Evolutionary conservation across 2,113 vertebrate species (phyloP).

Genomic region (Geococcyx californianus): DNA sequence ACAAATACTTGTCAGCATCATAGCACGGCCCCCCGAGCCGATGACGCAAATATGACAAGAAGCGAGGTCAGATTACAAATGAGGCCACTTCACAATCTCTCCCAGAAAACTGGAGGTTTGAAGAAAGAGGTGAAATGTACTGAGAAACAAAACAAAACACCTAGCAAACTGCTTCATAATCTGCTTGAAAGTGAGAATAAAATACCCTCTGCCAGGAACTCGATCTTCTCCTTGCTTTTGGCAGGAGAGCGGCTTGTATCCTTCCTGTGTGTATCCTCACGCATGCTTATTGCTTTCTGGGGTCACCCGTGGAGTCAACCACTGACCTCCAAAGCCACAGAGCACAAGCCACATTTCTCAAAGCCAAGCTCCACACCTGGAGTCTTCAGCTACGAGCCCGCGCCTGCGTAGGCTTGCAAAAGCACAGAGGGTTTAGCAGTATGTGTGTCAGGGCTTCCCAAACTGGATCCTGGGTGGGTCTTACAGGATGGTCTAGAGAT

Average conservation of each 20-base stretch:
- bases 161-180: not conserved
- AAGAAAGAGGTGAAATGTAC: not conserved
- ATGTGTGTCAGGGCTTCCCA: fast-evolving
- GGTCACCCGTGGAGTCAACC: not conserved
- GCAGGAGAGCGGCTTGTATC: not conserved
- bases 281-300: fast-evolving
- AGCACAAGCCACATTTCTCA: not conserved
- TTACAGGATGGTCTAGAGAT: not conserved
- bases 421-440: not conserved
- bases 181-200: not conserved
- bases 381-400: fast-evolving
- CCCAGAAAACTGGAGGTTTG: not conserved
- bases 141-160: not conserved
- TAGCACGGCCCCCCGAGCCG: not conserved
- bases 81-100: slow-evolving; percentile 1
- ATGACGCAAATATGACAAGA: not conserved
- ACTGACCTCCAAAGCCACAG: not conserved
- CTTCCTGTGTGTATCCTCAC: not conserved
- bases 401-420: not conserved
- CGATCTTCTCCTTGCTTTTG: not conserved
- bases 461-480: not conserved
- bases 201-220: not conserved
- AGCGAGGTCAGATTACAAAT: not conserved
- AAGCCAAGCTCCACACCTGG: fast-evolving
- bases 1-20: not conserved